These are phyloP conservation scores for Seriola dumerili DNA, from an alignment of 2,113 vertebrate genomes.

Conservation along the genomic window DNA sequence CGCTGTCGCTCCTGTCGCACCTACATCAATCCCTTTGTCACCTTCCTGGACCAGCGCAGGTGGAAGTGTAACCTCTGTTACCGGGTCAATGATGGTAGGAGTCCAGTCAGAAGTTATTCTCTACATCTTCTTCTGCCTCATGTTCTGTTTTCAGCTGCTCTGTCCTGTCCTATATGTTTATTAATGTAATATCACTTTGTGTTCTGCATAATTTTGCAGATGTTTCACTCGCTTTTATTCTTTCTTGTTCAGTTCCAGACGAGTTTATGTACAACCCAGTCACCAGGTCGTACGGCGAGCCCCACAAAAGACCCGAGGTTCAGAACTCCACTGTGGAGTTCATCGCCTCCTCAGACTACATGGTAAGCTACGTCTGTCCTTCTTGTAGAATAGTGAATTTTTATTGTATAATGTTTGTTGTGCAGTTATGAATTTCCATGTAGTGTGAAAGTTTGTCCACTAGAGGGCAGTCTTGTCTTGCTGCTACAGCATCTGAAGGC, in stretches of 20 bases:
- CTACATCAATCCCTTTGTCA: constrained; percentile 98
- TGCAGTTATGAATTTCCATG: not conserved
- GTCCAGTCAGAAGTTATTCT: not conserved
- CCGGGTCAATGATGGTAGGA: constrained; percentile 94
- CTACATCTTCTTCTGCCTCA: not conserved
- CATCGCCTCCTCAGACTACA: constrained; percentile 98
- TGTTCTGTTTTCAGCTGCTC: not conserved
- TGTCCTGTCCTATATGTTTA: not conserved
- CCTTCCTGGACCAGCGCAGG: constrained; percentile 95
- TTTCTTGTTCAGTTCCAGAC: constrained; percentile 89
- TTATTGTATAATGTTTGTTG: not conserved
- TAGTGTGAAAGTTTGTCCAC: constrained; percentile 30
- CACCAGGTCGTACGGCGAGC: constrained; percentile 95
- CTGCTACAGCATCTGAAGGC: not conserved
- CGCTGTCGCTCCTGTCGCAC: constrained; percentile 96
- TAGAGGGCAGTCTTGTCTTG: constrained; percentile 38
- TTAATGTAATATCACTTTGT: not conserved
- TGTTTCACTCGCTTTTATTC: not conserved
- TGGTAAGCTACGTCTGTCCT: constrained; percentile 84
- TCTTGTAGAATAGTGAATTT: not conserved
- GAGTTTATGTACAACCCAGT: constrained; percentile 99
- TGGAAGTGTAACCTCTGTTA: constrained; percentile 99
- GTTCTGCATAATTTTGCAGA: not conserved
- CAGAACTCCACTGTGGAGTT: constrained; percentile 98
- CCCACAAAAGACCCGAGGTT: constrained; percentile 97